Base-by-base conservation (phyloP, 2,888 invertebrate species). In the Thereva nobilitata region DNA sequence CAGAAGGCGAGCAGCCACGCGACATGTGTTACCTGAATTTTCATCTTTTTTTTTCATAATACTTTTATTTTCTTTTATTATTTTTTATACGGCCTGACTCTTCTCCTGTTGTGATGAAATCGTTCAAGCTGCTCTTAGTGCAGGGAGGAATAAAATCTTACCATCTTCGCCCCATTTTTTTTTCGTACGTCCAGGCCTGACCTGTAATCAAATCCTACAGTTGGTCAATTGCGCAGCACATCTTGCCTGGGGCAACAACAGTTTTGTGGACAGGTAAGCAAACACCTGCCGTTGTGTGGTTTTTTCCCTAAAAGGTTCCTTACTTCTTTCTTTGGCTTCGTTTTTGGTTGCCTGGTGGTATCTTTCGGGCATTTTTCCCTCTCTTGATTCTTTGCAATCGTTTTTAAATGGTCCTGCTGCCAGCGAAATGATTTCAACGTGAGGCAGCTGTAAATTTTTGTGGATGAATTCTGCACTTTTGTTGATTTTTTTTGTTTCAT, bases 201-300 rank as follows among this genome's bases (percentile, higher is more conserved):
- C 50, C 50, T 61, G 61, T 61, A 61, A 61, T 61, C 61, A 61
- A 61, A 61, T 61, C 61, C 61, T 50, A 50, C 50, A 61, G 49
- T 61, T 50, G 50, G 49, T 49, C 61, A 61, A 61, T 61, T 61
- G 61, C 61, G 61, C 10, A 37, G 41, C 61, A 49, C 49, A 50
- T 50, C 50, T 61, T 49, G 12, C 50, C 40, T 23, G 50, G 10
- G 35, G 50, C 41, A 50, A 37, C 40, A 61, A 41, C 50, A 41
- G 61, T 50, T 50, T 23, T 23, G 23, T 23, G 23, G 23, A 61
- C 61, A 61, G 61, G 61, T 61, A 61, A 50, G 61, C 42, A 50
- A 50, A 61, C 61, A 61, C 61, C 61, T 61, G 61, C 61, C 61
- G 55, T 2, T 37, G 61, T 50, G 50, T 50, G 50, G 61, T 50